Evolutionary conservation across 2,888 invertebrate species (phyloP).

Genomic region (Micoletzkya japonica): DNA sequence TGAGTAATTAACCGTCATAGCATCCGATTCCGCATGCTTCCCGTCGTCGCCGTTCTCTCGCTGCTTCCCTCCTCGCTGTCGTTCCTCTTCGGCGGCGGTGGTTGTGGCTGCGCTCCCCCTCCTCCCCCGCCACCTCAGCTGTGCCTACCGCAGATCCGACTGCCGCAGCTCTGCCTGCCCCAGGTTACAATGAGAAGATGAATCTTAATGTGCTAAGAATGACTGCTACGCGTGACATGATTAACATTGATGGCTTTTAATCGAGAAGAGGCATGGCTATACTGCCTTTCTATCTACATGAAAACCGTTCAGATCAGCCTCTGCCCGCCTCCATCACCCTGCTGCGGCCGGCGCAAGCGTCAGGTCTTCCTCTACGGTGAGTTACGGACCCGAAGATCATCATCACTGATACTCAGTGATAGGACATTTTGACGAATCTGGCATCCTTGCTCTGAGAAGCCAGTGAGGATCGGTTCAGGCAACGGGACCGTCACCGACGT

Average conservation of each 20-base stretch:
- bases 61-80: background rate
- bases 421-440: background rate
- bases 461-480: background rate
- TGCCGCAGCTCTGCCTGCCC: slow-evolving; percentile 17
- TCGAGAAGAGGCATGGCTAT: too few species aligned
- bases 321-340: slow-evolving; percentile 19
- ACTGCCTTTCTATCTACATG: too few species aligned
- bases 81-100: slow-evolving; percentile 8
- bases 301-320: background rate
- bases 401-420: too few species aligned
- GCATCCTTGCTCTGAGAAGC: background rate
- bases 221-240: background rate
- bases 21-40: background rate
- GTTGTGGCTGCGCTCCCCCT: slow-evolving; percentile 1
- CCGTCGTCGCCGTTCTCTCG: background rate
- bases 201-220: background rate
- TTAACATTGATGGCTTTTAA: background rate
- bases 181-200: background rate
- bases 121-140: too few species aligned
- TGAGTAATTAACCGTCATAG: too few species aligned
- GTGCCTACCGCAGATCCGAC: slow-evolving; percentile 18
- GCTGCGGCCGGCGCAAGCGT: slow-evolving; percentile 24
- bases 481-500: background rate
- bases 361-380: too few species aligned
- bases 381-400: too few species aligned